These are phyloP conservation scores for Leiothrix lutea DNA, from an alignment of 2,113 vertebrate genomes.

Conservation along the genomic window DNA sequence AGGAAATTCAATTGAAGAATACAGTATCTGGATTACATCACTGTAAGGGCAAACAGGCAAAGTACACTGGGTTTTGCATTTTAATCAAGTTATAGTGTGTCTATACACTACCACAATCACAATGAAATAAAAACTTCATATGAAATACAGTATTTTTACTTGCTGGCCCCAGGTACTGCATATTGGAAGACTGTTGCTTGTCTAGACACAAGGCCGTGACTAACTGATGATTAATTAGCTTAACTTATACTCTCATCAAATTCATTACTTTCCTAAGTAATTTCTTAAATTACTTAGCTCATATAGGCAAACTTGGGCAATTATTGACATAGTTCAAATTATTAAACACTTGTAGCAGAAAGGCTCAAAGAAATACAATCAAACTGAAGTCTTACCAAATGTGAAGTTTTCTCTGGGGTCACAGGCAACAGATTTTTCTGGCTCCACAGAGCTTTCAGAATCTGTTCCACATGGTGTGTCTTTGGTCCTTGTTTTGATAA, in stretches of 20 bases:
- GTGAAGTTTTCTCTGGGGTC: neutral
- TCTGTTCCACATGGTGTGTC: constrained; percentile 1
- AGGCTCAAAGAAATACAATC: neutral
- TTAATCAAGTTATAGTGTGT: neutral
- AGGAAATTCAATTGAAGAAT: neutral
- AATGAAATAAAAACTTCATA: neutral
- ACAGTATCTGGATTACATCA: neutral
- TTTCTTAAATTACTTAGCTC: constrained; percentile 15
- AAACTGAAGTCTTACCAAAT: constrained; percentile 3
- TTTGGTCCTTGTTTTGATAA: constrained; percentile 32
- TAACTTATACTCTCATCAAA: neutral
- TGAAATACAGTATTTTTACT: neutral
- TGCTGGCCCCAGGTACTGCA: neutral
- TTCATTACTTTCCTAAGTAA: constrained; percentile 11
- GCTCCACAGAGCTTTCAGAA: neutral
- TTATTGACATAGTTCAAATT: constrained; percentile 24
- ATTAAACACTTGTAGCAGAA: neutral
- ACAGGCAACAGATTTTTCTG: neutral
- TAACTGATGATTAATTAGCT: constrained; percentile 39
- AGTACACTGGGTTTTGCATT: neutral
- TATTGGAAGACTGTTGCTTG: neutral
- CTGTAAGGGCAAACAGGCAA: neutral
- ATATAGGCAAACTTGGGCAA: neutral
- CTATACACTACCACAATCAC: neutral
- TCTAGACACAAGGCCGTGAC: neutral